phyloP scores from a whole-genome alignment of 2,888 invertebrate species.

The Creontiades dilutus region DNA sequence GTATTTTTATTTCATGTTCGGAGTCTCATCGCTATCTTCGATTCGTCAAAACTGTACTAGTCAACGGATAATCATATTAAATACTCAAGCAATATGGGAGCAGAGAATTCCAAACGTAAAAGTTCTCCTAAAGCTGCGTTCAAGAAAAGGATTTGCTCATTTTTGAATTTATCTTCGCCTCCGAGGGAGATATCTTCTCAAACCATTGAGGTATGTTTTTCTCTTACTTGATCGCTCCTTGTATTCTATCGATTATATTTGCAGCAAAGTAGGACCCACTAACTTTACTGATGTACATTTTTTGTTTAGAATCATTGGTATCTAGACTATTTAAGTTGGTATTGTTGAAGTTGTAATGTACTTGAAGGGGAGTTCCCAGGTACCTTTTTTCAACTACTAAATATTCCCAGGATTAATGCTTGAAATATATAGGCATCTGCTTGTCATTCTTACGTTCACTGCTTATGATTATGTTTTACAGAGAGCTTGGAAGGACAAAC shows the following conservation, averaged over 20 bases:
- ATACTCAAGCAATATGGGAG: conserved; percentile 47
- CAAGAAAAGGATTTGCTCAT: conserved; percentile 59
- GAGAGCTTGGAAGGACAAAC: conserved; percentile 65
- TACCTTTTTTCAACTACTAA: too few relatives aligned
- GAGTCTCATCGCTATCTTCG: neutral
- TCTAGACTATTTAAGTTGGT: too few relatives aligned
- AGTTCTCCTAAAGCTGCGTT: conserved; percentile 59
- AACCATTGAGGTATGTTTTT: conserved; percentile 57
- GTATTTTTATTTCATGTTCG: neutral
- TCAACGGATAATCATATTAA: neutral
- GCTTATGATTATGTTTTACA: conserved; percentile 20
- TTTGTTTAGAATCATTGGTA: neutral
- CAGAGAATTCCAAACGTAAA: conserved; percentile 57
- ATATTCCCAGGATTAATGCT: too few relatives aligned
- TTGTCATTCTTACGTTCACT: neutral
- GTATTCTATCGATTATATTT: too few relatives aligned
- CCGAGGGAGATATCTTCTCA: conserved; percentile 49
- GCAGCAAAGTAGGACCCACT: too few relatives aligned
- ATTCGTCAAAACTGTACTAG: neutral
- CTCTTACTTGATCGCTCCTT: neutral
- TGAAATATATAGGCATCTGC: neutral
- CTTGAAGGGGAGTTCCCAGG: too few relatives aligned
- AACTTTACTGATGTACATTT: too few relatives aligned
- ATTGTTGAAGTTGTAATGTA: too few relatives aligned
- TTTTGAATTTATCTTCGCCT: conserved; percentile 57